Conservation (phyloP, 2,797 vertebrate genomes). For the Fistularia tabacaria region DNA sequence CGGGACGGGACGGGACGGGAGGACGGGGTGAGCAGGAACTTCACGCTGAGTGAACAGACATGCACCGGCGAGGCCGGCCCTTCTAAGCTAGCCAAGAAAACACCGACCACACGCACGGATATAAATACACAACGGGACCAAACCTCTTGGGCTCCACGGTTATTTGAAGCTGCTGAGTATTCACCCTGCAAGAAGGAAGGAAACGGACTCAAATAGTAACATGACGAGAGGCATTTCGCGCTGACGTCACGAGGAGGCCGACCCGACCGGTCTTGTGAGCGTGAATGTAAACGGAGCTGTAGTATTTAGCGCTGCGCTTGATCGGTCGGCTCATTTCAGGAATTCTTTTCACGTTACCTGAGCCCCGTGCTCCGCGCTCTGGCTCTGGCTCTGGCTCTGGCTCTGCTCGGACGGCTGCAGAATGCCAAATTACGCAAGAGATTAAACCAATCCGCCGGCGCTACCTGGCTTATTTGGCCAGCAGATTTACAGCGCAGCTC, state of each 20-base stretch:
- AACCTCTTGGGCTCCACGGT: too few relatives aligned
- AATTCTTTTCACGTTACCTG: slow-evolving; percentile 41
- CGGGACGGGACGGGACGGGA: slow-evolving; percentile 56
- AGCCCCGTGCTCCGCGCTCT: slow-evolving; percentile 33
- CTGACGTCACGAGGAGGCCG: slow-evolving; percentile 45
- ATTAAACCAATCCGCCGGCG: slow-evolving; percentile 10
- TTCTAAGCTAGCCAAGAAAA: slow-evolving; percentile 40
- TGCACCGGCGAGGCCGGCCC: slow-evolving; percentile 28
- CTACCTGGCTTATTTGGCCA: slow-evolving; percentile 32
- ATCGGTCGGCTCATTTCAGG: slow-evolving; percentile 29
- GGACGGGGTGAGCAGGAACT: slow-evolving; percentile 62
- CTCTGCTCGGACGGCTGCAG: slow-evolving; percentile 10
- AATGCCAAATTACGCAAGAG: slow-evolving; percentile 32
- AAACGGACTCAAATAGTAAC: slow-evolving; percentile 22
- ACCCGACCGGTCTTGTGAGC: slow-evolving; percentile 57
- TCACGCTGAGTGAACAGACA: slow-evolving; percentile 66
- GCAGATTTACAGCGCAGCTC: slow-evolving; percentile 22
- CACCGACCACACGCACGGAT: too few relatives aligned
- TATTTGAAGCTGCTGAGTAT: background rate
- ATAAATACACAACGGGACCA: too few relatives aligned
- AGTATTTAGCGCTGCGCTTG: slow-evolving; percentile 26
- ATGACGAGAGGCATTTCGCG: slow-evolving; percentile 26
- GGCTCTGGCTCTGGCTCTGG: slow-evolving; percentile 30
- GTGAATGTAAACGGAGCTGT: slow-evolving; percentile 16
- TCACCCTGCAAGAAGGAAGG: slow-evolving; percentile 2